phyloP scores from a whole-genome alignment of 2,113 vertebrate genomes.

The Pterocles gutturalis region DNA sequence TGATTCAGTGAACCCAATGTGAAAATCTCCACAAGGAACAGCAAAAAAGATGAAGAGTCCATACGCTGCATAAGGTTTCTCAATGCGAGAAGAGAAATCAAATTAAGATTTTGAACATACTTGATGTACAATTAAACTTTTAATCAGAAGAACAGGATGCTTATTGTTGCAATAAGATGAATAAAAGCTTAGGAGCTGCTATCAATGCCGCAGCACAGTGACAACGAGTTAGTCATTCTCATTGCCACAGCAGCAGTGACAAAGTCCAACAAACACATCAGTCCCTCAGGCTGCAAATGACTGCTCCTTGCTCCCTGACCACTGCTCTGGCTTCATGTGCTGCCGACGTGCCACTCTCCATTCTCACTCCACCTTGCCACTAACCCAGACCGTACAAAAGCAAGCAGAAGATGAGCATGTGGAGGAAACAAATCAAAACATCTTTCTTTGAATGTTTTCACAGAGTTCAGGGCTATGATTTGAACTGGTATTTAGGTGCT shows the following conservation, averaged over 20 bases:
- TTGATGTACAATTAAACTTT: background rate
- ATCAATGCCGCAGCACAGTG: background rate
- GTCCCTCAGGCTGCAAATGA: background rate
- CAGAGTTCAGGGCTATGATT: background rate
- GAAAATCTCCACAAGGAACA: background rate
- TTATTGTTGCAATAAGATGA: background rate
- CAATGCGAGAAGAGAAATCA: background rate
- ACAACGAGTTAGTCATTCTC: background rate
- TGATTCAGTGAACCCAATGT: background rate
- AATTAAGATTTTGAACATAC: background rate
- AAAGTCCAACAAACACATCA: background rate
- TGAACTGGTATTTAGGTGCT: background rate
- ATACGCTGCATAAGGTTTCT: background rate
- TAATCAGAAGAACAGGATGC: background rate
- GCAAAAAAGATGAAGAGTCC: background rate
- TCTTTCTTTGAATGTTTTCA: background rate
- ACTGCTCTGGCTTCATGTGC: fast-evolving
- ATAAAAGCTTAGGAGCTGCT: background rate
- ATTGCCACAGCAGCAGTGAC: background rate
- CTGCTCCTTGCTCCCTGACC: background rate
- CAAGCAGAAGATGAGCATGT: background rate
- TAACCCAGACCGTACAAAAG: background rate
- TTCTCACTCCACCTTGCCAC: background rate
- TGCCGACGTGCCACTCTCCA: fast-evolving
- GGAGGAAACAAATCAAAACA: background rate